Evolutionary conservation across 2,797 vertebrate genomes (phyloP).

Genomic region (Rhabdomys pumilio): DNA sequence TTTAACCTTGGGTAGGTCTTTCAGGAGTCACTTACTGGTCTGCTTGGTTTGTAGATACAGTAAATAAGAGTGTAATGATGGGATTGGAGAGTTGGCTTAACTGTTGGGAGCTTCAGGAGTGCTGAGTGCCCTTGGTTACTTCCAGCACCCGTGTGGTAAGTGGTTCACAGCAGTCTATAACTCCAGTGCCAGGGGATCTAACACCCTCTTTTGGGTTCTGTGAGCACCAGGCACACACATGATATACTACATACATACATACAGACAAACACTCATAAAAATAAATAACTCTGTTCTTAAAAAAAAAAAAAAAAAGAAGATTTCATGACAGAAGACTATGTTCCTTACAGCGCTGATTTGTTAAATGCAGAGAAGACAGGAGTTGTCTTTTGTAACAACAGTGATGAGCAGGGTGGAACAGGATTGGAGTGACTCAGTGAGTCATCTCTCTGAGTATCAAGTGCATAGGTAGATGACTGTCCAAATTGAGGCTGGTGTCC

Average conservation of each 20-base stretch:
- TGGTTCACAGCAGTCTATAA: background rate
- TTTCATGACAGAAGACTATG: background rate
- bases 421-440: slow-evolving; percentile 35
- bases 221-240: background rate
- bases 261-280: background rate
- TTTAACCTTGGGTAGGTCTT: background rate
- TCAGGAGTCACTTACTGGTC: slow-evolving; percentile 37
- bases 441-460: slow-evolving; percentile 32
- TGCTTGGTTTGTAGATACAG: slow-evolving; percentile 51
- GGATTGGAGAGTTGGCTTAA: background rate
- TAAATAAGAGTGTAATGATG: slow-evolving; percentile 65
- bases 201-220: background rate
- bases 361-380: slow-evolving; percentile 6
- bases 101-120: background rate
- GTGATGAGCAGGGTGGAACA: slow-evolving; percentile 32
- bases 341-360: slow-evolving; percentile 19
- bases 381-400: slow-evolving; percentile 39
- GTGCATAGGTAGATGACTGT: background rate
- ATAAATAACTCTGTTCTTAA: background rate
- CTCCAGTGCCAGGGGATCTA: background rate
- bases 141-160: background rate
- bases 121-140: background rate
- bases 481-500: background rate
- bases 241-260: background rate
- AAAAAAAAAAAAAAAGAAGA: background rate